phyloP scores from a whole-genome alignment of 1,140 invertebrate genomes.

The Himalopsyche phryganea region DNA sequence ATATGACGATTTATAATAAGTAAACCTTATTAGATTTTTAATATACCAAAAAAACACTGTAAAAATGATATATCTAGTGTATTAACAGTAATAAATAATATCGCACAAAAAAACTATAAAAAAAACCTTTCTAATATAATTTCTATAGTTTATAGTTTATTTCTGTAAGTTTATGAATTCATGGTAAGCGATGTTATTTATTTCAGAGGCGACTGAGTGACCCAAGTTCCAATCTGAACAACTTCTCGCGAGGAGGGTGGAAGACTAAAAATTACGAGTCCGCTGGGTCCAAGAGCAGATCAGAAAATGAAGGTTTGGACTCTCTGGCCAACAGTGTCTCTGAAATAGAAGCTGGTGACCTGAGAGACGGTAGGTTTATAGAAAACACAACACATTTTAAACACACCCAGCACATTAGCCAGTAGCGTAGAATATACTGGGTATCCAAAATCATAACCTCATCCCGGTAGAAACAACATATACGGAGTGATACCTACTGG shows the following conservation, averaged over 20 bases:
- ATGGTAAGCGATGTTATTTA: background rate
- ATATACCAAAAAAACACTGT: too few species aligned
- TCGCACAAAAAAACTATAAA: too few species aligned
- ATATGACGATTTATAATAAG: too few species aligned
- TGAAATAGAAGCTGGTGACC: slow-evolving; percentile 91
- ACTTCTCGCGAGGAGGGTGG: slow-evolving; percentile 81
- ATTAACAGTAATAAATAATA: too few species aligned
- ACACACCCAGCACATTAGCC: background rate
- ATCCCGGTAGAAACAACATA: slow-evolving; percentile 31
- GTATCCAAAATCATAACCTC: background rate
- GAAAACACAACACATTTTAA: background rate
- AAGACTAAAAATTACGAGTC: slow-evolving; percentile 59
- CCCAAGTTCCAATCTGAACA: slow-evolving; percentile 89
- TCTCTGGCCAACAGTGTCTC: slow-evolving; percentile 74
- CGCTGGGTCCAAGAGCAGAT: slow-evolving; percentile 69
- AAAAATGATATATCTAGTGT: too few species aligned
- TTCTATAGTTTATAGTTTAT: too few species aligned
- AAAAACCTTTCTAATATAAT: too few species aligned
- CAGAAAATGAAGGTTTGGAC: slow-evolving; percentile 88
- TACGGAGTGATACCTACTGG: slow-evolving; percentile 6
- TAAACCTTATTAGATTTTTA: too few species aligned
- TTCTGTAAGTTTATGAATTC: too few species aligned
- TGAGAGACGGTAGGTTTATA: slow-evolving; percentile 77
- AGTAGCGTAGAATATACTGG: background rate
- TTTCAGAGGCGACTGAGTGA: slow-evolving; percentile 84